A percentile compares a stretch with the other conserved stretches of the same genome.
phyloP scores from a whole-genome alignment of 2,797 vertebrate species.

The Pipistrellus kuhlii region DNA sequence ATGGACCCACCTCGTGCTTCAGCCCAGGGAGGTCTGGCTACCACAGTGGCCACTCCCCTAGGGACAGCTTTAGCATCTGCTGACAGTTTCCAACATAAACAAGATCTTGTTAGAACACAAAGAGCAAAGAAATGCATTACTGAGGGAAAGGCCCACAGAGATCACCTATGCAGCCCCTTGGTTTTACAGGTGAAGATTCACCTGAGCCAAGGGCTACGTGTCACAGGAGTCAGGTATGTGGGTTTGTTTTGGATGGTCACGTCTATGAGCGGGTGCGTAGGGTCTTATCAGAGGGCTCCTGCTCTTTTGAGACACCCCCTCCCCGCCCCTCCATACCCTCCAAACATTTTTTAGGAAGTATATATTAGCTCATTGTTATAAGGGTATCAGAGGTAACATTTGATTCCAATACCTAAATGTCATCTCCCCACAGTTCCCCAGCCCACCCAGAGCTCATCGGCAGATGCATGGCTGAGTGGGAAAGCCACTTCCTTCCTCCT shows the following conservation, averaged over 20 bases:
- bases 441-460: slow-evolving; percentile 13
- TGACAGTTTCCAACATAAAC: background rate
- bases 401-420: background rate
- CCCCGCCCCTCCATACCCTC: too few species aligned
- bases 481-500: slow-evolving; percentile 62
- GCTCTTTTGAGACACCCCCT: background rate
- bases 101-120: background rate
- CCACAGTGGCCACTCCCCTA: background rate
- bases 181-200: background rate
- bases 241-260: too few species aligned
- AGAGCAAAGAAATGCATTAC: background rate
- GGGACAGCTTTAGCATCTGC: background rate
- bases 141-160: background rate
- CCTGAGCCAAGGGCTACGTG: background rate
- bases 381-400: background rate
- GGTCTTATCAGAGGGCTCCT: background rate
- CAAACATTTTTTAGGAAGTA: background rate
- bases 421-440: background rate
- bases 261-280: background rate
- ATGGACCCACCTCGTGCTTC: background rate
- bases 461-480: background rate
- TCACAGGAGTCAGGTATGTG: background rate
- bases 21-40: background rate
- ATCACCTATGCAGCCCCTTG: accelerated
- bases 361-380: background rate